These are phyloP conservation scores for Engystomops pustulosus DNA, from an alignment of 2,113 vertebrate genomes.

Conservation along the genomic window DNA sequence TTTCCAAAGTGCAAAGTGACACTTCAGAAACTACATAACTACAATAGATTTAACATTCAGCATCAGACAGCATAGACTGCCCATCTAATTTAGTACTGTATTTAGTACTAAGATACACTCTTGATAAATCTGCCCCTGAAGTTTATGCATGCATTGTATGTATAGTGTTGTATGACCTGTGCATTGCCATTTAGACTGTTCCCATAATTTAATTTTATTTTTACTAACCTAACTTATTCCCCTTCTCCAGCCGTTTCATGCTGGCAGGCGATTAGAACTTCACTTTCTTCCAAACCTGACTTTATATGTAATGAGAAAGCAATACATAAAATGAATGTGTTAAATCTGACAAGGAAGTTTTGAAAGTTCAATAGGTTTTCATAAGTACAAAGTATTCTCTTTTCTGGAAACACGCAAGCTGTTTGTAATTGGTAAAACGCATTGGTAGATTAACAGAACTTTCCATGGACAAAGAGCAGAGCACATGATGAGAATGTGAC, in stretches of 20 bases:
- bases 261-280: background rate
- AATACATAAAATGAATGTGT: background rate
- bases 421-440: background rate
- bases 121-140: no score
- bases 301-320: background rate
- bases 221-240: background rate
- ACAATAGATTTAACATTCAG: no score
- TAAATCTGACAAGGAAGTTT: background rate
- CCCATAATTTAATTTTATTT: background rate
- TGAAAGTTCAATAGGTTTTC: background rate
- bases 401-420: background rate
- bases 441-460: slow-evolving; percentile 3
- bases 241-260: background rate
- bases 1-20: no score
- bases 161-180: no score
- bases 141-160: no score
- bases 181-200: background rate
- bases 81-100: no score
- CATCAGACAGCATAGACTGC: no score
- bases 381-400: background rate
- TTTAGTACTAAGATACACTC: no score
- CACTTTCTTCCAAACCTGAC: background rate
- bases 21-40: no score
- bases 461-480: slow-evolving; percentile 16
- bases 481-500: slow-evolving; percentile 18